Base-by-base conservation (phyloP, 2,797 vertebrate genomes). In the Gymnothorax javanicus region DNA sequence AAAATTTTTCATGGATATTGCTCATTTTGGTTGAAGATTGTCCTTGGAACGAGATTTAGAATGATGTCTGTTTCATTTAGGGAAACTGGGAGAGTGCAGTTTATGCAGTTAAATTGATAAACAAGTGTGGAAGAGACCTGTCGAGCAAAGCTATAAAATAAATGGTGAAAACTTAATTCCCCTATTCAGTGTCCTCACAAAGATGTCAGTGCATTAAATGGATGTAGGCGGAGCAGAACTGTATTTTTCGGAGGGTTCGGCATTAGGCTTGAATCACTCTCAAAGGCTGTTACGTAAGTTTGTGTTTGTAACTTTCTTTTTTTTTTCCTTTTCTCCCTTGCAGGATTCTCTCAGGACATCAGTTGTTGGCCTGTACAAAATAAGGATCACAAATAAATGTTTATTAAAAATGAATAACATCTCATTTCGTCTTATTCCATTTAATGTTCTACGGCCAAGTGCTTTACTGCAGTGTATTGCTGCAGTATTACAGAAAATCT, bases 291-390 rank as follows among this genome's bases (percentile, higher is more conserved):
- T 43, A 11, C 27, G 3, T n/a, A 64, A 23, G 60, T 7, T 27
- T 71, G 67, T 25, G 15, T 7, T 81, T 56, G 77, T 84, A 17
- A 25, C 69, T 69, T 3, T 43, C 69, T 0, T 2, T 54, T 17
- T 84, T 69, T 50, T 77, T 52, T 69, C 67, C 5, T 12, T 20
- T 50, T 50, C 4, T 73, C 0, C 69, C 43, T 84, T 84, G 62
- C 83, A 84, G 83, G 62, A 60, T 33, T 84, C 11, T 84, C 57
- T 20, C 64, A 50, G 17, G 62, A 33, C 50, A 9, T 67, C 83
- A 7, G 7, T 11, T 58, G 60, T 23, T 52, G 62, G 43, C 83
- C 83, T 84, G 43, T 84, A 69, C 33, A 69, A 67, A 54, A 84
- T n/a, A 62, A 62, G 50, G 64, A 56, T 67, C 5, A 7, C n/a